Evolutionary conservation across 2,888 invertebrate species (phyloP).

Genomic region (Andrena bicolor): DNA sequence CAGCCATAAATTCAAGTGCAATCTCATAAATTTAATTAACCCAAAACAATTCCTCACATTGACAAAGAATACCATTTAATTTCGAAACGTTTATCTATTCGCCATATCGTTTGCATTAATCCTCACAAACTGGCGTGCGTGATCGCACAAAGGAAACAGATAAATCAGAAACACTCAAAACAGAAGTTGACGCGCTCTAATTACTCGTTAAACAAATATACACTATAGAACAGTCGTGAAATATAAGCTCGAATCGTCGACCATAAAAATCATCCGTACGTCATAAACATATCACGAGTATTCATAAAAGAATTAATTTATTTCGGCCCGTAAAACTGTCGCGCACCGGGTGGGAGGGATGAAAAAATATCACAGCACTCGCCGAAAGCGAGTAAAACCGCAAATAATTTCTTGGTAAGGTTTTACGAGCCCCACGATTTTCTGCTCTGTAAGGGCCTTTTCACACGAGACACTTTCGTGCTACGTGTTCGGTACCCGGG

Average conservation of each 20-base stretch:
- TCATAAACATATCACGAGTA: slow-evolving; percentile 19
- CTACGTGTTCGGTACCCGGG: too few species aligned
- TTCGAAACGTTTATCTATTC: neutral
- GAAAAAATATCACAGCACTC: slow-evolving; percentile 1
- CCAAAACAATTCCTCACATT: neutral
- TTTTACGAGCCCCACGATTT: slow-evolving; percentile 16
- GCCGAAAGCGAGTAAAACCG: neutral
- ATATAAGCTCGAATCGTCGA: neutral
- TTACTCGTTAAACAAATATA: slow-evolving; percentile 2
- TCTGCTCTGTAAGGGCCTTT: slow-evolving; percentile 16
- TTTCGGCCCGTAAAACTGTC: slow-evolving; percentile 15
- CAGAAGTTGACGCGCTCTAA: neutral
- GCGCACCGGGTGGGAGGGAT: neutral
- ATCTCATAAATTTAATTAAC: neutral
- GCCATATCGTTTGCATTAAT: neutral
- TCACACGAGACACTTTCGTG: too few species aligned
- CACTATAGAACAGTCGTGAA: neutral
- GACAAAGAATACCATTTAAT: neutral
- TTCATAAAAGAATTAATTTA: slow-evolving; percentile 8
- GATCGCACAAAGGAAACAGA: neutral
- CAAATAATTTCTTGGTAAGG: slow-evolving; percentile 21
- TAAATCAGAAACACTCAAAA: neutral
- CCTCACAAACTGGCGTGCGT: neutral
- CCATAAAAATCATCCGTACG: slow-evolving; percentile 5
- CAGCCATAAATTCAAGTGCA: too few species aligned